These are phyloP conservation scores for Propithecus perrieri DNA, from an alignment of 2,797 vertebrate genomes.

Conservation along the genomic window DNA sequence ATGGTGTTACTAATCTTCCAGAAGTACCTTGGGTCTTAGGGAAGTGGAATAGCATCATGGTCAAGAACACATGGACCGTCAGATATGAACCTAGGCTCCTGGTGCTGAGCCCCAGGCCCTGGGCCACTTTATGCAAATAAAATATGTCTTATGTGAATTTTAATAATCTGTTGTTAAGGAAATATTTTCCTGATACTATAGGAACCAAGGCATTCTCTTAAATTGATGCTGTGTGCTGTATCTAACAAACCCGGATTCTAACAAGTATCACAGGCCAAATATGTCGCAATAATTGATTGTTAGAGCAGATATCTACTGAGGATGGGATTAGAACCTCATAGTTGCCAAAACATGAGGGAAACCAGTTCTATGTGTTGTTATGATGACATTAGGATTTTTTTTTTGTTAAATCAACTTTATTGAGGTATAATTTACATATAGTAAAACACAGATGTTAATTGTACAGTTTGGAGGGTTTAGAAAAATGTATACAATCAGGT, in stretches of 20 bases:
- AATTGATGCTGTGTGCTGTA: background rate
- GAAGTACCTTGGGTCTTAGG: background rate
- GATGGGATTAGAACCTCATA: background rate
- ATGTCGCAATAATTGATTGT: background rate
- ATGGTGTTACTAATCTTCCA: background rate
- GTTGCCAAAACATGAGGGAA: background rate
- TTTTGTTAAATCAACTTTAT: background rate
- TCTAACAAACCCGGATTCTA: background rate
- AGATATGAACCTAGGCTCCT: background rate
- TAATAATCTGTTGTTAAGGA: background rate
- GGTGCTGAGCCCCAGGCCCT: background rate
- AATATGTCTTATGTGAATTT: background rate
- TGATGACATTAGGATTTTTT: background rate
- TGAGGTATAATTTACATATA: background rate
- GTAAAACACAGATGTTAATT: slow-evolving; percentile 3
- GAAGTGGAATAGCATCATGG: background rate
- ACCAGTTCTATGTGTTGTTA: background rate
- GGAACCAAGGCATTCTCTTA: background rate
- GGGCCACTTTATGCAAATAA: background rate
- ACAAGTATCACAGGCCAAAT: background rate
- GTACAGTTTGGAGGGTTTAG: background rate
- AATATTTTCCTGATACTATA: background rate
- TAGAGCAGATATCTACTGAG: background rate
- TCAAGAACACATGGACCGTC: background rate
- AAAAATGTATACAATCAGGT: background rate